These are phyloP conservation scores for Drosophila borealis DNA, from an alignment of 2,888 invertebrate species.

Conservation along the genomic window DNA sequence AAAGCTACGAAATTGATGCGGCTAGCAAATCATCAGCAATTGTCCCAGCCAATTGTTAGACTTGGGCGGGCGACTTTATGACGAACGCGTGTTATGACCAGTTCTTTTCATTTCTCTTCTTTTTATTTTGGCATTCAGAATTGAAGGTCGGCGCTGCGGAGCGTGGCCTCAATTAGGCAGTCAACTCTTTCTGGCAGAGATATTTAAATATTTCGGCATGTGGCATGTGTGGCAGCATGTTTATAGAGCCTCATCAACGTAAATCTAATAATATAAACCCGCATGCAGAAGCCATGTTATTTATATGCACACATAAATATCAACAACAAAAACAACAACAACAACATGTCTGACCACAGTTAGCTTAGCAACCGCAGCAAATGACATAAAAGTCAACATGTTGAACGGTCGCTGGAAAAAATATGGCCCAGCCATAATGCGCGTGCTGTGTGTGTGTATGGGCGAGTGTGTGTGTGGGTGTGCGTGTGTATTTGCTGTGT, in stretches of 20 bases:
- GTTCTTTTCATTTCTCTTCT: conserved; percentile 8
- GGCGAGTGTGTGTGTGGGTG: conserved; percentile 18
- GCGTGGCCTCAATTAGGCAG: conserved; percentile 62
- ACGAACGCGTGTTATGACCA: conserved; percentile 52
- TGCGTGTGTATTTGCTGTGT: conserved; percentile 36
- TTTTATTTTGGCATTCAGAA: conserved; percentile 42
- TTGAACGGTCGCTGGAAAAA: conserved; percentile 67
- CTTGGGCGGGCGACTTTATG: conserved; percentile 31
- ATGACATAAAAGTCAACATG: conserved; percentile 80
- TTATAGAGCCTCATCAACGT: conserved; percentile 64
- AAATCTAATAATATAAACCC: conserved; percentile 77
- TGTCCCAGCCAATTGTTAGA: conserved; percentile 64
- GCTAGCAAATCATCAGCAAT: conserved; percentile 64
- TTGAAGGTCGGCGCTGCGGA: conserved; percentile 48
- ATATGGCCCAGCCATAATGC: conserved; percentile 62
- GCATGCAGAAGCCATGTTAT: conserved; percentile 66
- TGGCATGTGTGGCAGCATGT: conserved; percentile 59
- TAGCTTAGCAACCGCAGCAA: conserved; percentile 74
- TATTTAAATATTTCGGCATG: conserved; percentile 69
- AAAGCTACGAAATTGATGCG: conserved; percentile 52
- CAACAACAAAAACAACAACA: conserved; percentile 32
- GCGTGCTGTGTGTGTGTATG: conserved; percentile 17
- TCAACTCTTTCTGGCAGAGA: conserved; percentile 68
- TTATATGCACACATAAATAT: conserved; percentile 76
- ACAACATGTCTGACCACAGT: conserved; percentile 68